Conservation (phyloP, 2,797 vertebrate species). For the Percopsis omiscomaycus region DNA sequence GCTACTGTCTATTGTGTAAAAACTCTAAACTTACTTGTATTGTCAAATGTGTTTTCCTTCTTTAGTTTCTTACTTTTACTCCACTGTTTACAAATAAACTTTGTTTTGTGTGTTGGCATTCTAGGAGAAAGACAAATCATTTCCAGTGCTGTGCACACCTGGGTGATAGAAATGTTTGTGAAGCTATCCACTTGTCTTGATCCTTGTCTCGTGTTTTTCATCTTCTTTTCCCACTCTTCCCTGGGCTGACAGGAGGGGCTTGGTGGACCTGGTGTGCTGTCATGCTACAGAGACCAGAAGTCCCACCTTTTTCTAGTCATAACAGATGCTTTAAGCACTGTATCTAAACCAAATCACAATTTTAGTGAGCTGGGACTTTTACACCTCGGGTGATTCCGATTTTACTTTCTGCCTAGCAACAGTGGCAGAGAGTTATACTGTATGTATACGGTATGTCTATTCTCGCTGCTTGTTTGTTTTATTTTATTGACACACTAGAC, state of each 20-base stretch:
- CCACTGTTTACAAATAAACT: conserved; percentile 40
- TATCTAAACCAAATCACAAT: conserved; percentile 44
- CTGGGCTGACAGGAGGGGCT: conserved; percentile 51
- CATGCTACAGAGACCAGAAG: conserved; percentile 42
- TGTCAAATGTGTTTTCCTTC: conserved; percentile 5
- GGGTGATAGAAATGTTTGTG: conserved; percentile 55
- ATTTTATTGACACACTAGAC: no score
- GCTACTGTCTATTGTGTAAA: no score
- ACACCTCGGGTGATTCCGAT: conserved; percentile 35
- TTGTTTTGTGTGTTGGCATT: conserved; percentile 30
- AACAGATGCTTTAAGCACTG: conserved; percentile 43
- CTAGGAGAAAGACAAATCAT: conserved; percentile 20
- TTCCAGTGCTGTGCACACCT: conserved; percentile 5
- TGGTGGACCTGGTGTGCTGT: conserved; percentile 52
- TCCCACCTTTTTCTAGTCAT: conserved; percentile 42
- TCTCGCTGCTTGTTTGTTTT: no score
- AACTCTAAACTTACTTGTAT: background rate
- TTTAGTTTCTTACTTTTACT: conserved; percentile 23
- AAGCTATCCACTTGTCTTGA: conserved; percentile 51
- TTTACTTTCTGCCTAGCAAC: conserved; percentile 32
- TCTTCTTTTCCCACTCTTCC: conserved; percentile 40
- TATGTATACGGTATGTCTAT: no score
- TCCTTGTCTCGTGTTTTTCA: conserved; percentile 53
- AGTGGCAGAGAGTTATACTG: conserved; percentile 4
- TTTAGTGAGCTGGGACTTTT: conserved; percentile 34